A percentile compares a stretch with the other conserved stretches of the same genome.
These are phyloP conservation scores for Drymonia ruficornis DNA, from an alignment of 2,888 invertebrate species.

Conservation along the genomic window DNA sequence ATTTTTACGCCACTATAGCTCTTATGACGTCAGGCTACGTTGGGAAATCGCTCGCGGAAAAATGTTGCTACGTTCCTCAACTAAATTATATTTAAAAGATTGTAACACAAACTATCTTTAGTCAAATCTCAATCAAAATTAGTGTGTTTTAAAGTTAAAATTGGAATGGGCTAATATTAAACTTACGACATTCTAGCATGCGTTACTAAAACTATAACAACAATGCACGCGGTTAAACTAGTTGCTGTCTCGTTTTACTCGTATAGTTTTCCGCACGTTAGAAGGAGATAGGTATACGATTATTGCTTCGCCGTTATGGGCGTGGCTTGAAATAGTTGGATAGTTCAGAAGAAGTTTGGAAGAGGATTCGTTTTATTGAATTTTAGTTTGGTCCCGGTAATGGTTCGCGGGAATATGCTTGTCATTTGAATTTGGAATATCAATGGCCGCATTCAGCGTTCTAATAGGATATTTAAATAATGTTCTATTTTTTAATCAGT, in stretches of 20 bases:
- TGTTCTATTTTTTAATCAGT: too few species aligned
- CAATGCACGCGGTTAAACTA: conserved; percentile 67
- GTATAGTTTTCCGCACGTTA: conserved; percentile 34
- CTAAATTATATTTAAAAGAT: conserved; percentile 35
- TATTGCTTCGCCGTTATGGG: conserved; percentile 57
- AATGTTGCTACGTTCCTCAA: conserved; percentile 71
- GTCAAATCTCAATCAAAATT: conserved; percentile 23
- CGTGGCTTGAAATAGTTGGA: conserved; percentile 69
- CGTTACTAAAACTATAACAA: conserved; percentile 71
- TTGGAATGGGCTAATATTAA: neutral
- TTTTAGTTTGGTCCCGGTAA: conserved; percentile 64
- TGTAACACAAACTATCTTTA: conserved; percentile 16
- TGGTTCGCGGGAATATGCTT: conserved; percentile 45
- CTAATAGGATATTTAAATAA: neutral
- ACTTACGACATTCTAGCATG: conserved; percentile 39
- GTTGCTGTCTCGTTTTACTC: conserved; percentile 59
- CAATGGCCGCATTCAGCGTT: conserved; percentile 39
- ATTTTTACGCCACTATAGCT: conserved; percentile 83
- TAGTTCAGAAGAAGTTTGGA: conserved; percentile 81
- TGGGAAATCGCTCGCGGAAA: conserved; percentile 82
- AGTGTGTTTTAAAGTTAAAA: neutral
- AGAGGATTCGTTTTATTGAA: conserved; percentile 80
- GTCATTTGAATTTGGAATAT: conserved; percentile 65
- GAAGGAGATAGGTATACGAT: conserved; percentile 54
- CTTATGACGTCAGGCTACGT: conserved; percentile 78